Evolutionary conservation across 2,888 invertebrate genomes (phyloP).

Genomic region (Ceriagrion tenellum): DNA sequence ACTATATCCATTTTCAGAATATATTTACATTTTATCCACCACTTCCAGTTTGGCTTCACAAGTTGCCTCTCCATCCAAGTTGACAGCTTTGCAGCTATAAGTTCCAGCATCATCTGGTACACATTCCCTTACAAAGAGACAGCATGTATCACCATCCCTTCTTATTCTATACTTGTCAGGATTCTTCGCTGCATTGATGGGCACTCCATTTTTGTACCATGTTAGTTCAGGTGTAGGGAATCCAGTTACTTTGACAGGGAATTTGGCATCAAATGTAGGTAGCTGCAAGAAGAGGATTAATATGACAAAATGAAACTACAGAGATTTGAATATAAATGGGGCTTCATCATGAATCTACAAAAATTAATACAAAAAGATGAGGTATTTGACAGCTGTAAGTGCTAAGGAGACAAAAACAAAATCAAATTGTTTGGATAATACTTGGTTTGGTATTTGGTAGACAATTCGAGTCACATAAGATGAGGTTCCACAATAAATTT

Average conservation of each 20-base stretch:
- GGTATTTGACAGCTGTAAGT: neutral
- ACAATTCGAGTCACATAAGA: too few species aligned
- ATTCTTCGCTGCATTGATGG: constrained; percentile 81
- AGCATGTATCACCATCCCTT: constrained; percentile 89
- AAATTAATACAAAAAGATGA: neutral
- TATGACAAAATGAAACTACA: neutral
- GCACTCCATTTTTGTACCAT: constrained; percentile 92
- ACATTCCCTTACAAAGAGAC: constrained; percentile 87
- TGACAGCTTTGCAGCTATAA: constrained; percentile 89
- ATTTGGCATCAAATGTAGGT: constrained; percentile 89
- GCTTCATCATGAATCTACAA: neutral
- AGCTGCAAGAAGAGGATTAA: constrained; percentile 78
- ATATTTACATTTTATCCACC: constrained; percentile 89
- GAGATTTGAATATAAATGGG: neutral
- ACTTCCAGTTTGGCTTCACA: constrained; percentile 88
- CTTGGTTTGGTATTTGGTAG: too few species aligned
- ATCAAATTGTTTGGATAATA: too few species aligned
- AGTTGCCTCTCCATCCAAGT: constrained; percentile 88
- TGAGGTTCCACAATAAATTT: too few species aligned
- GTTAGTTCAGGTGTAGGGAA: constrained; percentile 90
- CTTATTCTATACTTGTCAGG: constrained; percentile 87
- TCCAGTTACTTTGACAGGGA: constrained; percentile 89
- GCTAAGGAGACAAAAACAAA: too few species aligned
- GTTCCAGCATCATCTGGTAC: constrained; percentile 84
- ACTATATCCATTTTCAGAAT: neutral